phyloP scores from a whole-genome alignment of 1,140 invertebrate species.

The Ostrea denselamellosa region DNA sequence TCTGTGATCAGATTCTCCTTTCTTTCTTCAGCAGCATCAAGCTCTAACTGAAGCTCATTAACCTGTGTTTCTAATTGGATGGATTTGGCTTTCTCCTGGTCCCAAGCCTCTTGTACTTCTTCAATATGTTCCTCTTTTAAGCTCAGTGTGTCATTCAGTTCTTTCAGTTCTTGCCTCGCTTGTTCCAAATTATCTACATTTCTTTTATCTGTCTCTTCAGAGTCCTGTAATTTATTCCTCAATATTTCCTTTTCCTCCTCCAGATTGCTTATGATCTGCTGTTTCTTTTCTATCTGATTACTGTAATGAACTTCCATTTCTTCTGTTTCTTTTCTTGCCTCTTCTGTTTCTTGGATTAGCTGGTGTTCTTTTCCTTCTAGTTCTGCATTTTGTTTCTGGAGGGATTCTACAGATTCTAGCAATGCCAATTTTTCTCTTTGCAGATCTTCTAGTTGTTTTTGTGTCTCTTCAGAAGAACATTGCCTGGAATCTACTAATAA shows the following conservation, averaged over 20 bases:
- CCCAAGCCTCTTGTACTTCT: slow-evolving; percentile 11
- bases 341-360: slow-evolving; percentile 23
- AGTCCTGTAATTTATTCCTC: slow-evolving; percentile 21
- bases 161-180: slow-evolving; percentile 30
- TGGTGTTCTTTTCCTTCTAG: neutral
- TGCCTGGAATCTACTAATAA: neutral
- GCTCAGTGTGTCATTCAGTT: slow-evolving; percentile 28
- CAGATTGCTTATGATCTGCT: slow-evolving; percentile 28
- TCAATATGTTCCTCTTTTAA: slow-evolving; percentile 36
- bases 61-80: neutral
- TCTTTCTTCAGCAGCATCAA: neutral
- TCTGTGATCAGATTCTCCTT: neutral
- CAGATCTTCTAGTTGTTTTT: neutral
- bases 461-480: neutral
- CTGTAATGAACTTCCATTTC: neutral
- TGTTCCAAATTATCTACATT: neutral
- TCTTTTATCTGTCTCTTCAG: slow-evolving; percentile 28
- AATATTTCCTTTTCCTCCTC: slow-evolving; percentile 9
- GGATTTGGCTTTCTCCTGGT: neutral
- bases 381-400: slow-evolving; percentile 39
- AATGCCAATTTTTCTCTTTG: neutral
- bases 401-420: slow-evolving; percentile 22
- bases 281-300: slow-evolving; percentile 43
- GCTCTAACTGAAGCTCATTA: neutral
- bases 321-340: slow-evolving; percentile 28